Percentiles rank a stretch among this genome's conserved stretches.
Conservation (phyloP, 1,140 invertebrate genomes). For the Atta colombica region DNA sequence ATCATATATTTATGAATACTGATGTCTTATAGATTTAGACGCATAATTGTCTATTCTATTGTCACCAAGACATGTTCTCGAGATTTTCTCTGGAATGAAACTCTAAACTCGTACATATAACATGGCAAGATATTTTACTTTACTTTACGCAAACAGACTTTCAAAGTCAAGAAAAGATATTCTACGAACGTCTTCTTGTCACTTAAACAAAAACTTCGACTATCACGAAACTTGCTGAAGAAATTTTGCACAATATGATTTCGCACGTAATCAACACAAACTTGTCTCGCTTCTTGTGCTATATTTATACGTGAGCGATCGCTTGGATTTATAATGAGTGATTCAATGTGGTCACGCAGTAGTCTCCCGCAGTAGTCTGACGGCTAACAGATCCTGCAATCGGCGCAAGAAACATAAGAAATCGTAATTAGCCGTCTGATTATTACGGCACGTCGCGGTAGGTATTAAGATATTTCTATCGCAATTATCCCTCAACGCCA, state of each 20-base stretch:
- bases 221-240: neutral
- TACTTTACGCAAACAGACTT: neutral
- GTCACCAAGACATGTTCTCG: neutral
- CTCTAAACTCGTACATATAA: neutral
- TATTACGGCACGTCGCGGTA: constrained; percentile 55
- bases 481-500: constrained; percentile 50
- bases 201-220: constrained; percentile 5
- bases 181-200: neutral
- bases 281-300: neutral
- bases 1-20: neutral
- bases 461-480: constrained; percentile 49
- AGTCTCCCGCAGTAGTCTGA: constrained; percentile 14
- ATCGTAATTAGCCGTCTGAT: constrained; percentile 64
- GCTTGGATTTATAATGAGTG: constrained; percentile 39
- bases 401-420: constrained; percentile 66
- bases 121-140: neutral
- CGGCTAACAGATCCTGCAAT: constrained; percentile 35
- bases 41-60: neutral
- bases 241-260: constrained; percentile 7
- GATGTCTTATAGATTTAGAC: neutral
- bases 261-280: neutral
- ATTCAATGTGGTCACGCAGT: constrained; percentile 17
- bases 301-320: neutral
- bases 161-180: neutral
- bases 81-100: neutral